Percentiles rank a stretch among this genome's conserved stretches.
Evolutionary conservation across 2,888 invertebrate genomes (phyloP).

Genomic region (Lepidochrysops patricia): DNA sequence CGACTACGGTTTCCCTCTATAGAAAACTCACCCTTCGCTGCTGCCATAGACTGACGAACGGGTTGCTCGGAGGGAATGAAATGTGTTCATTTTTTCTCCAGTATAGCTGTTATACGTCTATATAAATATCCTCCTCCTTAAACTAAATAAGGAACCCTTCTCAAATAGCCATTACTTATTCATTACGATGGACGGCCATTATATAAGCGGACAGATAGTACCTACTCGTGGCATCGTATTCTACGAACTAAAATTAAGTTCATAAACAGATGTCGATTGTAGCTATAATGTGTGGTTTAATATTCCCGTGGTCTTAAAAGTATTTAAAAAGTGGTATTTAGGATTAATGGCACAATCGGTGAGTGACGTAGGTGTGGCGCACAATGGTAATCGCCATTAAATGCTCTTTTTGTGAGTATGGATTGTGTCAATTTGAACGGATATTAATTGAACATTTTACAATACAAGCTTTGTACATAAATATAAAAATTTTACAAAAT

Average conservation of each 20-base stretch:
- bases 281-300: not conserved
- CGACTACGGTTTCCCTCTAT: too few species aligned
- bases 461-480: not conserved
- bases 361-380: conserved; percentile 58
- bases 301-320: not conserved
- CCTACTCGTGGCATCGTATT: too few species aligned
- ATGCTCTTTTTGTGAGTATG: conserved; percentile 57
- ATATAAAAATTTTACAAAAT: not conserved
- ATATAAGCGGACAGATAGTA: not conserved
- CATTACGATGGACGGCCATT: too few species aligned
- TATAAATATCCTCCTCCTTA: too few species aligned
- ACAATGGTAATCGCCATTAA: conserved; percentile 62
- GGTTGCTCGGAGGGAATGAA: too few species aligned
- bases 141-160: too few species aligned
- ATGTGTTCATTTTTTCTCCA: too few species aligned
- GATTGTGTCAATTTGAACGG: conserved; percentile 41
- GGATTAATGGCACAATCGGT: conserved; percentile 38
- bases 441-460: conserved; percentile 9
- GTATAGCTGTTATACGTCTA: too few species aligned
- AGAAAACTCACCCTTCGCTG: too few species aligned
- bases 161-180: too few species aligned
- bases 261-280: not conserved
- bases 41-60: too few species aligned
- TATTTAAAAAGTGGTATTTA: conserved; percentile 27
- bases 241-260: not conserved